Evolutionary conservation across 2,797 vertebrate species (phyloP), one percentile per base, ranked within the genome.

Genomic region (Halcyon leucocephala): DNA sequence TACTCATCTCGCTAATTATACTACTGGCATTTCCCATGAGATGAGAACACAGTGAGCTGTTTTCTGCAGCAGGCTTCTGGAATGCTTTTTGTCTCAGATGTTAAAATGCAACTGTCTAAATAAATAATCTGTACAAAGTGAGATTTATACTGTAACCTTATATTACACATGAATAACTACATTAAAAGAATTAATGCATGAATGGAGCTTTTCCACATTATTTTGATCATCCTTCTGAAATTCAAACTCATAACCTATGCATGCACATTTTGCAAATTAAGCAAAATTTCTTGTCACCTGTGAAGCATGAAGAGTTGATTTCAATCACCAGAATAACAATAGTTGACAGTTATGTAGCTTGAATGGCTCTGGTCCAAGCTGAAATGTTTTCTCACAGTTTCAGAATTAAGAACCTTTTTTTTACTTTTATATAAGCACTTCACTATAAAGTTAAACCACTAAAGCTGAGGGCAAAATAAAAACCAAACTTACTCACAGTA

Each of bases 241-340:
- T 82, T 71, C 81, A 91, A 22, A 78, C 20, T 84, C 55, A 70
- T 44, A 89, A 72, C 26, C 31, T 71, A 52, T 25, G 25, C 37
- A 52, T 14, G 7, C 15, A 62, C 9, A 41, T 94, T 77, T 82
- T 90, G 33, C 22, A 74, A 96, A 95, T 89, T 31, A 89, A 64
- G 37, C 48, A 82, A 60, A 74, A 49, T 25, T 79, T 90, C 44
- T 85, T 86, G 61, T 80, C 78, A 90, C 46, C 35, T 92, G 35
- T 93, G 79, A 93, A 96, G 90, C 90, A 80, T 85, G 72, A 91
- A 73, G 54, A 66, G 33, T 55, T 91, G 55, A 78, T 86, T 93
- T 91, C 73, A 90, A 60, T 66, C 42, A 82, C 33, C 24, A 84
- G 71, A 95, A 91, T 46, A 93, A 71, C 26, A 90, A 46, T 20